phyloP scores from a whole-genome alignment of 2,888 invertebrate species.

The Phyto melanocephala region DNA sequence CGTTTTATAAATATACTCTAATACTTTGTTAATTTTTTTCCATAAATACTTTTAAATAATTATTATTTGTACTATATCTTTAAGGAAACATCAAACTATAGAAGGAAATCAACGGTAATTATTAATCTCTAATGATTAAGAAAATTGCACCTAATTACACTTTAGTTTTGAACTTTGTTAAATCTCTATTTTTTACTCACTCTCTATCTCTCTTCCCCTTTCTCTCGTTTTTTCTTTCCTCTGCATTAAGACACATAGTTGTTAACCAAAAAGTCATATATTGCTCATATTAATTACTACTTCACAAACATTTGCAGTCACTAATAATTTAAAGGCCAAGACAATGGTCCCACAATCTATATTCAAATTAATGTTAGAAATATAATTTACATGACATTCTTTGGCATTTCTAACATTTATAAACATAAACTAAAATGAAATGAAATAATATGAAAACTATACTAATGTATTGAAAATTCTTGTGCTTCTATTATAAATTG shows the following conservation, averaged over 20 bases:
- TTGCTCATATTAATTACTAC: background rate
- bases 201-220: too few relatives aligned
- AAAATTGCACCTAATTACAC: slow-evolving; percentile 32
- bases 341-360: background rate
- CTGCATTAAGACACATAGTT: background rate
- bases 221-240: background rate
- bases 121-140: slow-evolving; percentile 44
- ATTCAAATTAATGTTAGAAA: slow-evolving; percentile 16
- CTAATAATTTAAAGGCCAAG: background rate
- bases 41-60: too few relatives aligned
- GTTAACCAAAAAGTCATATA: background rate
- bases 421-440: too few relatives aligned
- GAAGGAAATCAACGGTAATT: slow-evolving; percentile 79
- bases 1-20: too few relatives aligned
- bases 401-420: background rate
- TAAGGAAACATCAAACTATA: slow-evolving; percentile 77
- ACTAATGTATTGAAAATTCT: too few relatives aligned
- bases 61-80: slow-evolving; percentile 64
- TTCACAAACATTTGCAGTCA: slow-evolving; percentile 5
- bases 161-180: background rate
- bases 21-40: too few relatives aligned
- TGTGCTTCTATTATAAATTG: too few relatives aligned
- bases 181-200: too few relatives aligned
- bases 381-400: slow-evolving; percentile 11
- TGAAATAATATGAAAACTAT: background rate